Evolutionary conservation across 2,888 invertebrate species (phyloP), one percentile per base, ranked within the genome.

Genomic region (Agriopis aurantiaria): DNA sequence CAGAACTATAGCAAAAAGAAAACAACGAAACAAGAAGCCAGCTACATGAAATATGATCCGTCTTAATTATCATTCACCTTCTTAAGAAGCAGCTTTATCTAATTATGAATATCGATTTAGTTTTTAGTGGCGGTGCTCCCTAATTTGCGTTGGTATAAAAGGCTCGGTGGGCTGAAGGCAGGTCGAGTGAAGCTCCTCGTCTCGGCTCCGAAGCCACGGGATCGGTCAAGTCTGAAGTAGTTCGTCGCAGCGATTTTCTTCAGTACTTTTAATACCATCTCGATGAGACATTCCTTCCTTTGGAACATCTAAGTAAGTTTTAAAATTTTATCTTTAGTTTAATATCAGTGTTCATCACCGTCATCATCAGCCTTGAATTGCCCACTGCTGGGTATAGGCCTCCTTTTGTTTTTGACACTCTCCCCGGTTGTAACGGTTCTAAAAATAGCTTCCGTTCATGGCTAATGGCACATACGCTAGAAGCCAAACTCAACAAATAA

Each of bases 161-260:
- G 88, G 82, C 82, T 78, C 68, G 67, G 72, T 64, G 55, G 56
- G 62, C 66, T 63, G 63, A 65, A 69, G 49, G 76, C 75, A 77
- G 78, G 78, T 66, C 84, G 93, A 93, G 93, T 93, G 23, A 92
- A 89, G 89, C 90, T 92, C 92, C 91, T 53, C 85, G 83, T 88
- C 88, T 87, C 82, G 89, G 88, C 88, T 82, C 55, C 78, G 86
- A 81, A 88, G 83, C 86, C 76, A 79, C 84, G 92, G 85, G 93
- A 87, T 88, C 81, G 92, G 93, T 92, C 86, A 91, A 52, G 62
- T 23, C 94, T 94, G 94, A 89, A 95, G 94, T 94, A 94, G 94
- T 94, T 95, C 94, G 93, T 88, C 8, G 77, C 76, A 82, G 80
- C 93, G 94, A 93, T 95, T 95, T 95, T 94, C 94, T 94, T 94